A percentile compares a stretch with the other conserved stretches of the same genome.
These are phyloP conservation scores for Nephrocerus scutellatus DNA, from an alignment of 2,888 invertebrate genomes.

Conservation along the genomic window DNA sequence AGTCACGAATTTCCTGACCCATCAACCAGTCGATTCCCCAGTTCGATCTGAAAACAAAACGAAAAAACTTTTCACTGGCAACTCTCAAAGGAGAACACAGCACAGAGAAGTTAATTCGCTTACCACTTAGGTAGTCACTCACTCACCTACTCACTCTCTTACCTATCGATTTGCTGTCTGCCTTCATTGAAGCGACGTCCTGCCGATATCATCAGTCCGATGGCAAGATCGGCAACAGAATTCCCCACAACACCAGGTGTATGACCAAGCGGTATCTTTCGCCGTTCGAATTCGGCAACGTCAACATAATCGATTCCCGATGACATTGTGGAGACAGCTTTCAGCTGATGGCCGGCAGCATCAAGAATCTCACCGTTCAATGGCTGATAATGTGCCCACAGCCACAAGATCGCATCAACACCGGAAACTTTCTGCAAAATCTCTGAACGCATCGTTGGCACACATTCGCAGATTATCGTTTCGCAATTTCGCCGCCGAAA, in stretches of 20 bases:
- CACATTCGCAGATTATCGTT: slow-evolving; percentile 34
- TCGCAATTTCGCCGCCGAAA: slow-evolving; percentile 51
- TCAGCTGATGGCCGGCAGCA: slow-evolving; percentile 55
- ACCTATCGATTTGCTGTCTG: slow-evolving; percentile 54
- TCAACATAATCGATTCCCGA: slow-evolving; percentile 84
- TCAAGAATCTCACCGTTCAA: slow-evolving; percentile 40
- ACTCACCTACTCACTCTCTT: slow-evolving; percentile 14
- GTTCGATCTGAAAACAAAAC: slow-evolving; percentile 49
- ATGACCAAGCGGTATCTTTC: slow-evolving; percentile 68
- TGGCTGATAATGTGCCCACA: slow-evolving; percentile 40
- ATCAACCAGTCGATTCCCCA: slow-evolving; percentile 70
- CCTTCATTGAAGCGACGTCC: slow-evolving; percentile 73
- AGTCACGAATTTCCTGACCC: slow-evolving; percentile 68
- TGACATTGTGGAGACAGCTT: slow-evolving; percentile 74
- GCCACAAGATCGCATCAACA: slow-evolving; percentile 45
- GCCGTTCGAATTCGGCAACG: slow-evolving; percentile 58
- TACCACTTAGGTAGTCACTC: no score
- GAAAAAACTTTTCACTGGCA: background rate
- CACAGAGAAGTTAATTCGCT: slow-evolving; percentile 1
- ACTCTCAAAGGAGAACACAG: background rate
- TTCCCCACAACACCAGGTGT: slow-evolving; percentile 69
- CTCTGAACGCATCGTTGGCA: slow-evolving; percentile 37
- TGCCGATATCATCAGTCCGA: slow-evolving; percentile 69
- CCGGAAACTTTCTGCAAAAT: slow-evolving; percentile 38
- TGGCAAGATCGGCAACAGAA: slow-evolving; percentile 76